These are phyloP conservation scores for Motacilla tschutschensis DNA, from an alignment of 2,113 vertebrate genomes.

Conservation along the genomic window DNA sequence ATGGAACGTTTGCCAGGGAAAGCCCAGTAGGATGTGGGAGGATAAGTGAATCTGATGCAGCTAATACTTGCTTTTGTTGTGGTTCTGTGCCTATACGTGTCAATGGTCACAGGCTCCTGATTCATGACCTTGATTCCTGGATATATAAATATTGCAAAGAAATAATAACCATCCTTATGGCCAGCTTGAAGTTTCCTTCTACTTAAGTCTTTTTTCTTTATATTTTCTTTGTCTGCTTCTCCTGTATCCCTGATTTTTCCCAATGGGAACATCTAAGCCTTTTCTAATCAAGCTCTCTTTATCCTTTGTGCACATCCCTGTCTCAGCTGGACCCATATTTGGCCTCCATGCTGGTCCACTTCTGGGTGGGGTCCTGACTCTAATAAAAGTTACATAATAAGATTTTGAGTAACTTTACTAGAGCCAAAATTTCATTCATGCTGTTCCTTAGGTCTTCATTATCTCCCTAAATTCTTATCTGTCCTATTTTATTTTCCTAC, in stretches of 20 bases:
- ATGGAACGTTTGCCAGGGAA: neutral
- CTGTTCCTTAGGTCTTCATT: neutral
- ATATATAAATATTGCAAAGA: neutral
- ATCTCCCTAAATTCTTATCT: neutral
- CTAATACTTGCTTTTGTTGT: neutral
- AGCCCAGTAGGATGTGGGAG: neutral
- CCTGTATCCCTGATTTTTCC: neutral
- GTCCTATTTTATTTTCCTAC: neutral
- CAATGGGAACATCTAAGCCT: neutral
- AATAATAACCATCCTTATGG: neutral
- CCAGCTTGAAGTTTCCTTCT: neutral
- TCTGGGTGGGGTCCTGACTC: neutral
- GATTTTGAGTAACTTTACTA: neutral
- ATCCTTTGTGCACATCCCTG: neutral
- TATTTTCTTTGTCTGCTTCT: neutral
- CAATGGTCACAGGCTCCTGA: neutral
- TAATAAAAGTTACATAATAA: neutral
- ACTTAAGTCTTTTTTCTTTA: neutral
- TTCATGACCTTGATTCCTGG: neutral
- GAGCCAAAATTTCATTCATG: neutral
- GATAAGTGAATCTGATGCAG: neutral
- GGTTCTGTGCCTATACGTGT: neutral
- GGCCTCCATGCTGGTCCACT: neutral
- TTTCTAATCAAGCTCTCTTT: neutral
- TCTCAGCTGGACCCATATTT: neutral